These are phyloP conservation scores for Pygoscelis antarcticus DNA, from an alignment of 2,113 vertebrate species.

Conservation along the genomic window DNA sequence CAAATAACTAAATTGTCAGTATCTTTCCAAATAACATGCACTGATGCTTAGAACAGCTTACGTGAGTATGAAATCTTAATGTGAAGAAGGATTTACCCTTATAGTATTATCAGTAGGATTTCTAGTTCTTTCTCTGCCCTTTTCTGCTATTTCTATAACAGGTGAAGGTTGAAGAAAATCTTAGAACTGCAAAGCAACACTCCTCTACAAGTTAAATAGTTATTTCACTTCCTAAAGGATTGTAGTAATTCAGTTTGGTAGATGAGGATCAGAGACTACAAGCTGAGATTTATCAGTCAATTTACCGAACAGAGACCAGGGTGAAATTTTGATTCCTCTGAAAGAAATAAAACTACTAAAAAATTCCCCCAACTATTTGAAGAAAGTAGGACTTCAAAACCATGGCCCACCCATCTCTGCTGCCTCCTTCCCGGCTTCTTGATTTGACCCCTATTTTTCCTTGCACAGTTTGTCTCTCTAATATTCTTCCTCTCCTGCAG, in stretches of 20 bases:
- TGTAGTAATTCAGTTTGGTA: not conserved
- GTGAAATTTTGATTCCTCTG: not conserved
- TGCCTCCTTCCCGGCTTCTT: not conserved
- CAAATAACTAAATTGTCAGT: not conserved
- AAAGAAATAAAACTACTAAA: not conserved
- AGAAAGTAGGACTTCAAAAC: not conserved
- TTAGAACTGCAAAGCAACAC: not conserved
- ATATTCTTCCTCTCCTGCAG: not conserved
- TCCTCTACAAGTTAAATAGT: not conserved
- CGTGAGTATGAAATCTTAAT: not conserved
- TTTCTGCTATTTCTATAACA: not conserved
- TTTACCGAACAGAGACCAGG: not conserved
- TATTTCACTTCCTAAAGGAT: not conserved
- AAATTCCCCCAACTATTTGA: not conserved
- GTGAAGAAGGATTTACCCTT: not conserved
- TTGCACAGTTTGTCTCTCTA: not conserved
- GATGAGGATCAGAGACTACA: not conserved
- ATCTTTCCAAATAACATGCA: not conserved
- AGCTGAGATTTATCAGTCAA: not conserved
- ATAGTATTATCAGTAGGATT: not conserved
- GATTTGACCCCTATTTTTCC: not conserved
- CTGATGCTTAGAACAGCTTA: not conserved
- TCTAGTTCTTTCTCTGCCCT: not conserved
- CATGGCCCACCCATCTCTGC: not conserved
- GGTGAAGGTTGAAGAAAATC: not conserved